Evolutionary conservation across 2,797 vertebrate species (phyloP), one percentile per base, ranked within the genome.

Genomic region (Lepus townsendii): DNA sequence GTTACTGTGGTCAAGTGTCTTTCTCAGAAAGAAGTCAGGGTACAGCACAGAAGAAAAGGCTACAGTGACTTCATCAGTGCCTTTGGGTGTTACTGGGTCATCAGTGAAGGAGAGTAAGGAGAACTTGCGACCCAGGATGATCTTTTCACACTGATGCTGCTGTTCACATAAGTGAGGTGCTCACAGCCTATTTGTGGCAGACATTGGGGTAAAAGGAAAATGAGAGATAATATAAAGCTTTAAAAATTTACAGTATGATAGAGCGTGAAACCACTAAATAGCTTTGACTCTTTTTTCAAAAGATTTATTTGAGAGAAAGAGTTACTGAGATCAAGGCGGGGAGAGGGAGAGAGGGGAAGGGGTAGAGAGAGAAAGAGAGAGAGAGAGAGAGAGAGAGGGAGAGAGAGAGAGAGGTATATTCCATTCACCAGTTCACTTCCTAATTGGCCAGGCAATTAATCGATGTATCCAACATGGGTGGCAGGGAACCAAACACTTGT

Each of bases 1-100:
- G 7, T 22, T 32, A 1, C 10, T 69, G 0, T 32, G 32, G 35
- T 4, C n/a, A 12, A 7, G 10, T 26, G 1, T n/a, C 26, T 1
- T 24, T 47, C 35, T 35, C 69, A 10, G 17, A 12, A 35, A 17
- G 38, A 11, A 5, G 1, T 24, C 19, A 68, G 10, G 16, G 17
- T 35, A 30, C 7, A 50, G 60, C 30, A 30, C 13, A 47, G 5
- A 68, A 57, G 32, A 47, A 76, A 68, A 66, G 32, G 22, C 20
- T 75, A 3, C 4, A 0, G 17, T 7, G 2, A 65, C 66, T 76
- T 54, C 71, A 57, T 5, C 17, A 8, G 1, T 75, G 4, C 27
- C 7, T 52, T 62, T 73, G 26, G 85, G 68, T 62, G 7, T 87
- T 20, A 2, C 38, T 69, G 26, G 7, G 14, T 38, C 26, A 38